Percentiles rank a stretch among this genome's conserved stretches.
These are phyloP conservation scores for Mactra quadrangularis DNA, from an alignment of 1,140 invertebrate species.

Conservation along the genomic window DNA sequence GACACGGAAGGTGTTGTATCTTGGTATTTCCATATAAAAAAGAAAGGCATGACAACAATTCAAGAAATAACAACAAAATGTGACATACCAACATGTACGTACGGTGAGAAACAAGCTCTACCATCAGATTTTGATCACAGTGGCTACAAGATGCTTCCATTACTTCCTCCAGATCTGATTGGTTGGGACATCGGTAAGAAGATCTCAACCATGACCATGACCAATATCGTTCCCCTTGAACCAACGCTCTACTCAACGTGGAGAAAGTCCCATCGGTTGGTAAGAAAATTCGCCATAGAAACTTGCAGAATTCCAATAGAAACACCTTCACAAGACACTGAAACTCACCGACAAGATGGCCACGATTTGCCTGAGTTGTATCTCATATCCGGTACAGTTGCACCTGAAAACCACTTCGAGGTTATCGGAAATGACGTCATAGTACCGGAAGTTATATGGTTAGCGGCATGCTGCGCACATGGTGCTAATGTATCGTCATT, in stretches of 20 bases:
- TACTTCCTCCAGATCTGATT: slow-evolving; percentile 70
- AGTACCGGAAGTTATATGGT: slow-evolving; percentile 73
- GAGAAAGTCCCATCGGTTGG: slow-evolving; percentile 55
- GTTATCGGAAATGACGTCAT: slow-evolving; percentile 73
- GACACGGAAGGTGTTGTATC: slow-evolving; percentile 37
- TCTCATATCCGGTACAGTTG: slow-evolving; percentile 65
- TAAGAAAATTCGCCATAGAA: slow-evolving; percentile 66
- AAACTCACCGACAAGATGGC: background rate
- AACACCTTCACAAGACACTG: background rate
- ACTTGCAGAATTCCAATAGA: slow-evolving; percentile 66
- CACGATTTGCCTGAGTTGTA: slow-evolving; percentile 59
- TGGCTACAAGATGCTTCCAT: slow-evolving; percentile 66
- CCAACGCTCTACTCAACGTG: slow-evolving; percentile 64
- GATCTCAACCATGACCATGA: slow-evolving; percentile 68
- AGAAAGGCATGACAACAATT: slow-evolving; percentile 54
- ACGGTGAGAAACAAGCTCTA: slow-evolving; percentile 64
- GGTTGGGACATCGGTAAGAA: slow-evolving; percentile 58
- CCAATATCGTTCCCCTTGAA: slow-evolving; percentile 71
- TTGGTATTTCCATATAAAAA: slow-evolving; percentile 59
- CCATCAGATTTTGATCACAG: slow-evolving; percentile 63
- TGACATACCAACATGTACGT: slow-evolving; percentile 42
- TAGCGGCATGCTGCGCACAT: slow-evolving; percentile 71
- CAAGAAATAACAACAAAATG: slow-evolving; percentile 36
- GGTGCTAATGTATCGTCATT: slow-evolving; percentile 62
- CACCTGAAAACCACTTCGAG: slow-evolving; percentile 61